Evolutionary conservation across 2,113 vertebrate genomes (phyloP).

Genomic region (Zootoca vivipara): DNA sequence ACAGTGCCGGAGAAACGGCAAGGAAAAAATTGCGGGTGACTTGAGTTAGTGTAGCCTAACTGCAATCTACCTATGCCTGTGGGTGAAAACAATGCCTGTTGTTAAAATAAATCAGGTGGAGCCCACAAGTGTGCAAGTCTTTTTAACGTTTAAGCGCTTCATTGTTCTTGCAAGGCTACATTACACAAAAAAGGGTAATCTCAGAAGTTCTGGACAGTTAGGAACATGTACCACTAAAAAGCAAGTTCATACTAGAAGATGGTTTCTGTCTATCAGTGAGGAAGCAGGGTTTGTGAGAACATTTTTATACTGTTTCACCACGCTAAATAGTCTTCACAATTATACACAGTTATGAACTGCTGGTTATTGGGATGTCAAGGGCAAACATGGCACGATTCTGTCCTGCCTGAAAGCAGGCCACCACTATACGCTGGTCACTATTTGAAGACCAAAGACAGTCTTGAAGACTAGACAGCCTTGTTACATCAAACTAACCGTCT

Average conservation of each 20-base stretch:
- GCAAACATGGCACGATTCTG: no score
- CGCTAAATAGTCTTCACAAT: no score
- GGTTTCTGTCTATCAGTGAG: no score
- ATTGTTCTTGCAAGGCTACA: background rate
- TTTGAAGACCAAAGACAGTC: background rate
- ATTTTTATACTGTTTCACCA: no score
- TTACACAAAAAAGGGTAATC: background rate
- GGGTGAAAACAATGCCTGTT: no score
- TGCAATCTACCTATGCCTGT: background rate
- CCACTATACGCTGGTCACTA: background rate
- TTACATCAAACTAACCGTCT: no score
- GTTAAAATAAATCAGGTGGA: background rate
- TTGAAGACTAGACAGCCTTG: background rate
- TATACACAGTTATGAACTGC: no score
- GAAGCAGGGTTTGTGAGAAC: no score
- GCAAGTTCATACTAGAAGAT: no score
- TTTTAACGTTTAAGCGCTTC: background rate
- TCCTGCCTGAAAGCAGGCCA: no score
- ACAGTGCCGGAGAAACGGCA: conserved; percentile 53
- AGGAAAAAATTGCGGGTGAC: conserved; percentile 57
- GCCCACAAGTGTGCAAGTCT: background rate
- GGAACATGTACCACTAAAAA: no score
- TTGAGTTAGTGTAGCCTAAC: background rate
- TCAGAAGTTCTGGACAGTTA: background rate
- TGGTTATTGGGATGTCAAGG: no score